Evolutionary conservation across 2,888 invertebrate genomes (phyloP).

Genomic region (Clostera curtula): DNA sequence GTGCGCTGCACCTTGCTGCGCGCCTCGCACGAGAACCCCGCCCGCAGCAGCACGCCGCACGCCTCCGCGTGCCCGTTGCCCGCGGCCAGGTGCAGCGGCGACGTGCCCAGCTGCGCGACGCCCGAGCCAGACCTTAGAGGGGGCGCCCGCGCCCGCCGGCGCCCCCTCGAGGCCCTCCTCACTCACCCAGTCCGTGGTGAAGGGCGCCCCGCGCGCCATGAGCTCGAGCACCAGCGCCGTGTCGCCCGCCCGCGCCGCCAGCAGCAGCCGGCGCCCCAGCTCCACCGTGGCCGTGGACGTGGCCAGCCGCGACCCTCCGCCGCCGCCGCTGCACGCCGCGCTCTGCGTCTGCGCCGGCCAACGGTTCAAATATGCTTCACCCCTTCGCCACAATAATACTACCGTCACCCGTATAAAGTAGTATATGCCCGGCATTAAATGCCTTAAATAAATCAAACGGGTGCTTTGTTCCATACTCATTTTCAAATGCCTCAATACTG

Average conservation of each 20-base stretch:
- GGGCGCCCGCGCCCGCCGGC: neutral
- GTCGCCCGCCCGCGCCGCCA: slow-evolving; percentile 86
- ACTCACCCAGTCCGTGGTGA: slow-evolving; percentile 92
- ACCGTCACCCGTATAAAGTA: no score
- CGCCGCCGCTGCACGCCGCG: slow-evolving; percentile 6
- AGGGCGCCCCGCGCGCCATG: slow-evolving; percentile 91
- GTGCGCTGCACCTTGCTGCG: slow-evolving; percentile 92
- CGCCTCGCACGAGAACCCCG: slow-evolving; percentile 91
- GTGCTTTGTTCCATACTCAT: no score
- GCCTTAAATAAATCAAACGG: no score
- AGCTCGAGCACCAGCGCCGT: slow-evolving; percentile 83
- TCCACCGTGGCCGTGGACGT: slow-evolving; percentile 72
- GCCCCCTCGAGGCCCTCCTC: neutral
- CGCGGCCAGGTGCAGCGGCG: slow-evolving; percentile 88
- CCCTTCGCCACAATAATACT: no score
- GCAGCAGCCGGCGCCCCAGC: slow-evolving; percentile 88
- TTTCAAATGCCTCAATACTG: no score
- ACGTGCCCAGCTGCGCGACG: slow-evolving; percentile 86
- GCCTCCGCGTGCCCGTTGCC: slow-evolving; percentile 86
- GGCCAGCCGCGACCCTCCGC: slow-evolving; percentile 35
- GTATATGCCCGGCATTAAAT: no score
- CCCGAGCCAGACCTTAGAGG: neutral
- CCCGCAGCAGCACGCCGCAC: slow-evolving; percentile 86
- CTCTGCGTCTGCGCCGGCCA: slow-evolving; percentile 9
- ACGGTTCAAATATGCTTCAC: no score